Evolutionary conservation across 2,113 vertebrate genomes (phyloP).

Genomic region (Seriola dumerili): DNA sequence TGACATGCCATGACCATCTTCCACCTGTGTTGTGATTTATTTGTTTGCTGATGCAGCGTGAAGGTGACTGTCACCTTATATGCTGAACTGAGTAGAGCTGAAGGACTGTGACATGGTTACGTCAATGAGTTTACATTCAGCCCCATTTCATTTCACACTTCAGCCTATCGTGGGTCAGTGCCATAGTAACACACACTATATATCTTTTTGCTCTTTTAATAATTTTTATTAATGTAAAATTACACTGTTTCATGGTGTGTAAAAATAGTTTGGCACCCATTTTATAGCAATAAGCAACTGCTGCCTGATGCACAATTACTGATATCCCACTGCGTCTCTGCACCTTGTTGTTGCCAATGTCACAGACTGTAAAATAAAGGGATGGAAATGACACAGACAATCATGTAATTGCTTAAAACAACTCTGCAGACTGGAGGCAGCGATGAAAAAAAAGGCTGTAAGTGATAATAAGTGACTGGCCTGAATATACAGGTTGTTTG

Average conservation of each 20-base stretch:
- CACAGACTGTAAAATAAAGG: slow-evolving; percentile 34
- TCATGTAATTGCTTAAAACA: slow-evolving; percentile 35
- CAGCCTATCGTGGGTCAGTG: slow-evolving; percentile 11
- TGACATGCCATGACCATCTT: slow-evolving; percentile 56
- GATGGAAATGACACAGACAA: slow-evolving; percentile 48
- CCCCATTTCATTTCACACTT: slow-evolving; percentile 36
- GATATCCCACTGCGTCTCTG: neutral
- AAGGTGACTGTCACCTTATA: slow-evolving; percentile 71
- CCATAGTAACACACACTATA: no score
- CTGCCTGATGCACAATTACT: slow-evolving; percentile 40
- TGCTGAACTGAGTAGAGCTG: slow-evolving; percentile 29
- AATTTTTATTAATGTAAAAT: slow-evolving; percentile 1
- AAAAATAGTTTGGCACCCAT: slow-evolving; percentile 29
- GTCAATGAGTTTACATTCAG: slow-evolving; percentile 46
- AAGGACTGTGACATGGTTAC: slow-evolving; percentile 53
- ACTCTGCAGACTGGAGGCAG: slow-evolving; percentile 2
- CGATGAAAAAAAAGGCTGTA: slow-evolving; percentile 20
- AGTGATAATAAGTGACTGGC: slow-evolving; percentile 4
- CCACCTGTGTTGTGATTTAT: slow-evolving; percentile 68
- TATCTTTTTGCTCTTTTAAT: slow-evolving; percentile 11
- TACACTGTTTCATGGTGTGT: slow-evolving; percentile 35
- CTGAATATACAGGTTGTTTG: slow-evolving; percentile 17
- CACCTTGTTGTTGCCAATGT: slow-evolving; percentile 33
- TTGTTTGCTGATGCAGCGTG: slow-evolving; percentile 64
- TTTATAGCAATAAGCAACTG: slow-evolving; percentile 17